phyloP scores from a whole-genome alignment of 2,797 vertebrate genomes.

The Mormyrus hasselquistii region DNA sequence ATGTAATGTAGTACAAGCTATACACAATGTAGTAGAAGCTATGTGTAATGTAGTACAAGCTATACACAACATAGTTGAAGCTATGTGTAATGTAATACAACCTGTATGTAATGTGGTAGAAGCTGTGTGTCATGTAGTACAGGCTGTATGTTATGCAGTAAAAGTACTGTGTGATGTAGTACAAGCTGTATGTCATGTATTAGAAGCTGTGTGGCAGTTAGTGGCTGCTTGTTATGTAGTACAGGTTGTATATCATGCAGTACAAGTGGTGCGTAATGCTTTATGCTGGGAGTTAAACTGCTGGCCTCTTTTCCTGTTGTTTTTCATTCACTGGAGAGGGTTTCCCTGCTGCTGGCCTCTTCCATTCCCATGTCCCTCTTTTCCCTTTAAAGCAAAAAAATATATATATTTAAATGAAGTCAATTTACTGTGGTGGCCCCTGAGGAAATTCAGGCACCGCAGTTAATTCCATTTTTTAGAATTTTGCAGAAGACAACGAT shows the following conservation, averaged over 20 bases:
- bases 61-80: not conserved
- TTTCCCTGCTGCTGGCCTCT: constrained; percentile 11
- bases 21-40: not conserved
- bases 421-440: constrained; percentile 56
- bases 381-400: constrained; percentile 20
- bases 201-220: not conserved
- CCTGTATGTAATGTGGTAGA: not conserved
- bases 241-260: not conserved
- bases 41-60: not conserved
- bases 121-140: not conserved
- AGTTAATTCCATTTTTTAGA: constrained; percentile 51
- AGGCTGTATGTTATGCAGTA: not conserved
- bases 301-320: constrained; percentile 8
- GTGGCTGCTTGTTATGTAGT: not conserved
- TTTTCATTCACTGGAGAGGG: not conserved
- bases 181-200: not conserved
- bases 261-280: not conserved
- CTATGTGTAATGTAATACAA: not conserved
- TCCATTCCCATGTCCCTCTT: not conserved
- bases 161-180: not conserved
- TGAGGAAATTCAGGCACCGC: constrained; percentile 46
- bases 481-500: constrained; percentile 26
- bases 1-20: not conserved
- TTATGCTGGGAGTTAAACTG: not conserved
- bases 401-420: constrained; percentile 42